phyloP scores from a whole-genome alignment of 2,888 invertebrate species.

The Autographa pulchrina region DNA sequence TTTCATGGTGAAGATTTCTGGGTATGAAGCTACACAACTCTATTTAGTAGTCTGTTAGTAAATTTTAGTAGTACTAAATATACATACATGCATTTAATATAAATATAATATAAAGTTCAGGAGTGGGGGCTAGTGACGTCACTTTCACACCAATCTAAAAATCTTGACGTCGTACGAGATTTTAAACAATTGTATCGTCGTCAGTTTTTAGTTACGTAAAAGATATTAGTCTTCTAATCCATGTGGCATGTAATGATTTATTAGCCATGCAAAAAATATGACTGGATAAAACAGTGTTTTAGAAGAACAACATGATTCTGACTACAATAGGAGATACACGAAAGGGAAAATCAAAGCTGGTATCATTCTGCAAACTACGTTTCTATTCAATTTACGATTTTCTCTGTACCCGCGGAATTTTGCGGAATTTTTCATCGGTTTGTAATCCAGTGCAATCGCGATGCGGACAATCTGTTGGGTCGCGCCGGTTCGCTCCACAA shows the following conservation, averaged over 20 bases:
- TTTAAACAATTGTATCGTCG: too few species aligned
- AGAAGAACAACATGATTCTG: conserved; percentile 2
- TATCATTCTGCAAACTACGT: conserved; percentile 70
- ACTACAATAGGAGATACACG: conserved; percentile 64
- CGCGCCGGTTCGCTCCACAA: conserved; percentile 62
- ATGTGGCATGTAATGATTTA: too few species aligned
- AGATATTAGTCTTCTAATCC: too few species aligned
- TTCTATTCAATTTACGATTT: conserved; percentile 80
- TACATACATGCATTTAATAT: too few species aligned
- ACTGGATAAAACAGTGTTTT: not conserved
- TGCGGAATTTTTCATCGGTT: conserved; percentile 80
- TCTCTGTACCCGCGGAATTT: conserved; percentile 74
- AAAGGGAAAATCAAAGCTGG: conserved; percentile 69
- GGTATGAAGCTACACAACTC: too few species aligned
- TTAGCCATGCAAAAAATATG: not conserved
- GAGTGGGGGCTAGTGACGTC: too few species aligned
- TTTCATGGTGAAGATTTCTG: conserved; percentile 47
- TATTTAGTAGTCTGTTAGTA: too few species aligned
- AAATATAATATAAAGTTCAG: too few species aligned
- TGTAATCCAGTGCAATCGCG: conserved; percentile 76
- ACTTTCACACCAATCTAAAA: too few species aligned
- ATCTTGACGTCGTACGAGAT: too few species aligned
- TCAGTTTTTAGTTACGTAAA: too few species aligned
- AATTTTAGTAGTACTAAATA: too few species aligned
- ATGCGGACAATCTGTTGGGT: conserved; percentile 58